Evolutionary conservation across 2,113 vertebrate genomes (phyloP).

Genomic region (Catagonus wagneri): DNA sequence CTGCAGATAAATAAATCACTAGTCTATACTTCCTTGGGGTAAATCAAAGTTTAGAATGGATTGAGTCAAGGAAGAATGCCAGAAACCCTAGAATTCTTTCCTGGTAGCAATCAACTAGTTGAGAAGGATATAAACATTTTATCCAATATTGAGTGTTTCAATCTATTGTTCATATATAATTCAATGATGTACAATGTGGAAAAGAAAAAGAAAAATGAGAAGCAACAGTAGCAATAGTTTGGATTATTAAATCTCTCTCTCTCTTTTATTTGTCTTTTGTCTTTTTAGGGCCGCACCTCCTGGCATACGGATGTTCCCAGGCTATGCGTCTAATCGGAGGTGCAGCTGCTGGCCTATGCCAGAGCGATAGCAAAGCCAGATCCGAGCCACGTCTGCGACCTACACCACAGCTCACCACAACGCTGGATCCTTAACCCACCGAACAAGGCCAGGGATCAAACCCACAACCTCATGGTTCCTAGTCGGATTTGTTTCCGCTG

Average conservation of each 20-base stretch:
- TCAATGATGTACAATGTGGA: background rate
- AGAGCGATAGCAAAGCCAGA: too few relatives aligned
- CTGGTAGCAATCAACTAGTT: background rate
- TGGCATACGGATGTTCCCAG: too few relatives aligned
- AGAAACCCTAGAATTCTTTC: background rate
- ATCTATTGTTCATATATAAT: background rate
- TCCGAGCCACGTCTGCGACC: too few relatives aligned
- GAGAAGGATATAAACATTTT: background rate
- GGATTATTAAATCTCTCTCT: constrained; percentile 35
- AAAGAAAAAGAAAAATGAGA: background rate
- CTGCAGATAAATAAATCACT: constrained; percentile 31
- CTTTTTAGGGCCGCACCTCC: too few relatives aligned
- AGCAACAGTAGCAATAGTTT: background rate
- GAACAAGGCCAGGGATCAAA: too few relatives aligned
- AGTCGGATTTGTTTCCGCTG: too few relatives aligned
- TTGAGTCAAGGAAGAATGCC: constrained; percentile 5
- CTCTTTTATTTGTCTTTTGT: too few relatives aligned
- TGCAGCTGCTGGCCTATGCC: too few relatives aligned
- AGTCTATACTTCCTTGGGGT: background rate
- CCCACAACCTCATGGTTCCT: too few relatives aligned
- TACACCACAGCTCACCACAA: too few relatives aligned
- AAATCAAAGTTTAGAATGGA: constrained; percentile 12
- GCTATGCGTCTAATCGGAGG: too few relatives aligned
- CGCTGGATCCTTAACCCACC: too few relatives aligned
- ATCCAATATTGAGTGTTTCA: background rate